These are phyloP conservation scores for Pristiophorus japonicus DNA, from an alignment of 2,113 vertebrate genomes.

Conservation along the genomic window DNA sequence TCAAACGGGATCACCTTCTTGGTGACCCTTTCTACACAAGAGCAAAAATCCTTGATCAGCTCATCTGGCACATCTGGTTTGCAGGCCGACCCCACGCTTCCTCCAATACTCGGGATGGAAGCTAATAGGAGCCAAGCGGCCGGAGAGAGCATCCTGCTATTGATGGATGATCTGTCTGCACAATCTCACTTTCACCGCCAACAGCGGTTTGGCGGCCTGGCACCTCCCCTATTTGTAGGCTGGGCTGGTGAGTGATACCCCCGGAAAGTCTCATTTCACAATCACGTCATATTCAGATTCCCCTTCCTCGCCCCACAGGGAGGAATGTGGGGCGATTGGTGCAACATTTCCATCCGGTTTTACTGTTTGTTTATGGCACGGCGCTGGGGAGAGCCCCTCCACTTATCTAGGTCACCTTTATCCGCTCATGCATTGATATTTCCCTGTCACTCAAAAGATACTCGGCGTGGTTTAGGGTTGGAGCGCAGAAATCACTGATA, in stretches of 20 bases:
- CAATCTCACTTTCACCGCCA: background rate
- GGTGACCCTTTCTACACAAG: background rate
- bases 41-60: background rate
- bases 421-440: background rate
- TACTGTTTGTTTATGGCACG: background rate
- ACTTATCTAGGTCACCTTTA: conserved; percentile 31
- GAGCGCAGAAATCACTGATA: background rate
- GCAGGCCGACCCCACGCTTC: background rate
- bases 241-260: background rate
- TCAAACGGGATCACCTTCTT: background rate
- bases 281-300: background rate
- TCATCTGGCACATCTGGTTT: background rate
- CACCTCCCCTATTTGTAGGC: background rate
- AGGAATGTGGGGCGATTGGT: background rate
- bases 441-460: background rate
- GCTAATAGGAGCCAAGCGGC: background rate
- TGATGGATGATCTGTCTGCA: background rate
- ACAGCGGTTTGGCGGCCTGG: background rate
- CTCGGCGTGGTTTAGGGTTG: background rate
- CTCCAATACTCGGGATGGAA: background rate
- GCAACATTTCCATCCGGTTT: background rate
- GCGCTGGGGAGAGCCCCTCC: background rate
- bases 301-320: background rate
- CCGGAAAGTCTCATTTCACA: background rate
- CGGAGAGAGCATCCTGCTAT: background rate